Percentiles rank a stretch among this genome's conserved stretches.
Conservation (phyloP, 2,797 vertebrate species). For the Hafferia zeledoni region DNA sequence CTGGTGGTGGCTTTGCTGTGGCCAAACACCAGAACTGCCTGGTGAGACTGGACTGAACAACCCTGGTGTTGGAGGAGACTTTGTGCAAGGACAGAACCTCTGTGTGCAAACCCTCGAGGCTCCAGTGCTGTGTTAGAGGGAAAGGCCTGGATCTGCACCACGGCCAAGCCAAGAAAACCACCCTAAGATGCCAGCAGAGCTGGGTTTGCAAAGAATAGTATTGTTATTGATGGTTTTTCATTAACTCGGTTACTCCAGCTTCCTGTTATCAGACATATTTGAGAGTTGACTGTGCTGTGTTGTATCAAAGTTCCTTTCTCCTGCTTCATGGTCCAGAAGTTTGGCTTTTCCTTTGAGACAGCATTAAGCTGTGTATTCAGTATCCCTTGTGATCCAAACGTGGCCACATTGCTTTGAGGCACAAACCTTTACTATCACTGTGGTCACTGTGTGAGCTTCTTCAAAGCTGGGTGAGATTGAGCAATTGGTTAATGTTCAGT, state of each 20-base stretch:
- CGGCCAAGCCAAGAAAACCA: neutral
- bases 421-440: neutral
- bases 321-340: conserved; percentile 15
- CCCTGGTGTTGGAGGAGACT: neutral
- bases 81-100: neutral
- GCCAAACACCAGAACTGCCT: neutral
- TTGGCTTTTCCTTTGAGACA: conserved; percentile 4
- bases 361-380: neutral
- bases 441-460: neutral
- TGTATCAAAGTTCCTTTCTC: conserved; percentile 21
- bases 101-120: fast-evolving
- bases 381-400: neutral
- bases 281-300: neutral
- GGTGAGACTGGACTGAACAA: neutral
- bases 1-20: neutral
- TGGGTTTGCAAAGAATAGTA: neutral
- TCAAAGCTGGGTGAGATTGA: neutral
- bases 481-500: conserved; percentile 6
- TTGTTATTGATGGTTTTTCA: conserved; percentile 66
- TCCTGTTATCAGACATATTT: conserved; percentile 53
- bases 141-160: neutral
- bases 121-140: neutral
- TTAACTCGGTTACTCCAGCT: conserved; percentile 55
- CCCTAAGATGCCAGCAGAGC: conserved; percentile 17
- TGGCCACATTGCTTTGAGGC: neutral